Evolutionary conservation across 2,797 vertebrate genomes (phyloP).

Genomic region (Sparus aurata): DNA sequence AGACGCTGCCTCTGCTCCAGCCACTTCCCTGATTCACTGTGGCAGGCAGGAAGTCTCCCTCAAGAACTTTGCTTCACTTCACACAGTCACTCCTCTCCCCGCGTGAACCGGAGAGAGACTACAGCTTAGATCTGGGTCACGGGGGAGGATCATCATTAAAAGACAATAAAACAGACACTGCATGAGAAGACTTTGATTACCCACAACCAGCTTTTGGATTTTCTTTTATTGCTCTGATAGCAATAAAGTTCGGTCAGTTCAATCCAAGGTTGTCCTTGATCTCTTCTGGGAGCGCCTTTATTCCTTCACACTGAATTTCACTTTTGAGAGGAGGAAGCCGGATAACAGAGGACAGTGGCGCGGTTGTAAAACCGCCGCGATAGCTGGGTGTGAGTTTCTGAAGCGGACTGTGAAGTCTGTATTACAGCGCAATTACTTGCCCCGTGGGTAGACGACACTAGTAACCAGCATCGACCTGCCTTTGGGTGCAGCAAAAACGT

Average conservation of each 20-base stretch:
- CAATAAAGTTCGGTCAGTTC: conserved; percentile 21
- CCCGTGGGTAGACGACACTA: conserved; percentile 39
- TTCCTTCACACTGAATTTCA: conserved; percentile 7
- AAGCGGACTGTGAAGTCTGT: conserved; percentile 55
- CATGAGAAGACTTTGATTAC: conserved; percentile 43
- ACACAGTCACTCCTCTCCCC: conserved; percentile 64
- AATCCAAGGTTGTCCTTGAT: conserved; percentile 14
- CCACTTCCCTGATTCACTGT: conserved; percentile 50
- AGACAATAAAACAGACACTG: conserved; percentile 18
- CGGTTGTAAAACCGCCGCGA: conserved; percentile 28
- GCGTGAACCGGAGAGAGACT: conserved; percentile 47
- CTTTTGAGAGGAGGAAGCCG: conserved; percentile 15
- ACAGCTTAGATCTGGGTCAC: conserved; percentile 64
- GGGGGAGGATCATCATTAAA: conserved; percentile 38
- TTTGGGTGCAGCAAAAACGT: conserved; percentile 33
- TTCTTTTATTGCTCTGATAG: conserved; percentile 29
- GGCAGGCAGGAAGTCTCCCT: conserved; percentile 71
- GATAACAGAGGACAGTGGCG: conserved; percentile 12
- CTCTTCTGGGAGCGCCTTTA: conserved; percentile 18
- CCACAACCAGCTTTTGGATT: conserved; percentile 34
- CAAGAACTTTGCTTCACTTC: conserved; percentile 63
- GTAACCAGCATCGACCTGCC: conserved; percentile 25
- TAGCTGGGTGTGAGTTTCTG: conserved; percentile 56
- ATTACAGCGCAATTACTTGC: conserved; percentile 53
- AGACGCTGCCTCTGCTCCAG: conserved; percentile 57